phyloP scores from a whole-genome alignment of 2,113 vertebrate species.

The Hippoglossus stenolepis region DNA sequence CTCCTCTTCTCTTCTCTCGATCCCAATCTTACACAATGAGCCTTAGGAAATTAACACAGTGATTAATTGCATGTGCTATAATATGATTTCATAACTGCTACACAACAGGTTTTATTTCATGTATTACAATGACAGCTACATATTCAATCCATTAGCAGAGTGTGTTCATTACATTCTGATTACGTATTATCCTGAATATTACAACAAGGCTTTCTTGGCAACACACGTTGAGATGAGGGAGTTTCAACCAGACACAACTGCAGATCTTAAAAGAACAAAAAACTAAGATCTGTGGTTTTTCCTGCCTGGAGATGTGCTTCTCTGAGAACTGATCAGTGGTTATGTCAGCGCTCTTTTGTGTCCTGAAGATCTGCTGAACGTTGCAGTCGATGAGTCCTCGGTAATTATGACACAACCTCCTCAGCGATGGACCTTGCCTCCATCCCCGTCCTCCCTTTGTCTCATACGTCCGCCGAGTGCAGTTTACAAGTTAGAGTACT shows the following conservation, averaged over 20 bases:
- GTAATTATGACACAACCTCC: constrained; percentile 8
- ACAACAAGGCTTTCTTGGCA: not conserved
- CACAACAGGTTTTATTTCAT: not conserved
- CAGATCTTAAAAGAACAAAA: not conserved
- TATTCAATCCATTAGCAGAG: constrained; percentile 1
- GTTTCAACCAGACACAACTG: not conserved
- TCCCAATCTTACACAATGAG: not conserved
- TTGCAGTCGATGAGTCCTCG: constrained; percentile 4
- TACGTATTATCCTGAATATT: not conserved
- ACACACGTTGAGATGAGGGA: not conserved
- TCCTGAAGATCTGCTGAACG: not conserved
- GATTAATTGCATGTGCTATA: not conserved
- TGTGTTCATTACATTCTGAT: constrained; percentile 21
- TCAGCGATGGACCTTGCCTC: constrained; percentile 4
- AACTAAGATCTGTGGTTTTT: not conserved
- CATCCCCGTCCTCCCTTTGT: constrained; percentile 16
- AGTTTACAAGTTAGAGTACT: constrained; percentile 45
- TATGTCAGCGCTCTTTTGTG: not conserved
- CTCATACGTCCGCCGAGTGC: constrained; percentile 39
- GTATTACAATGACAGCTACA: not conserved
- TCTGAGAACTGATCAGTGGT: not conserved
- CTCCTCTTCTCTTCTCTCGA: too few species aligned
- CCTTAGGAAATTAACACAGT: not conserved
- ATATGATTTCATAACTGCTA: not conserved
- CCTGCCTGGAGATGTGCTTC: not conserved